A percentile compares a stretch with the other conserved stretches of the same genome.
Evolutionary conservation across 2,888 invertebrate genomes (phyloP).

Genomic region (Thymelicus sylvestris): DNA sequence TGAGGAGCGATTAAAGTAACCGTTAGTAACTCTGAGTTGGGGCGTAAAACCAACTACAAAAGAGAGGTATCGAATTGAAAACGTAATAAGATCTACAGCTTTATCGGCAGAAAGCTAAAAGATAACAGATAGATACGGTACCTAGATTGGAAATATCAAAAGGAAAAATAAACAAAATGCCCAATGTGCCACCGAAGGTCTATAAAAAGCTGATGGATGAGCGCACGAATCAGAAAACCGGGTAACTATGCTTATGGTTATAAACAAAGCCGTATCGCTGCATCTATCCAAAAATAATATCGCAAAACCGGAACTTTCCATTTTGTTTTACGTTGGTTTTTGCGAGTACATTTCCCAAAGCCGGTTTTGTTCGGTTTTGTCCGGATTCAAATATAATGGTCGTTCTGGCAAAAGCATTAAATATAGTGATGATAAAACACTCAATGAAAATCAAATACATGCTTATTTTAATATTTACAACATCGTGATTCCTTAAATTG

Average conservation of each 20-base stretch:
- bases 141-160: neutral
- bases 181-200: conserved; percentile 10
- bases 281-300: conserved; percentile 14
- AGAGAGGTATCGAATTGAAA: no score
- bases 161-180: conserved; percentile 24
- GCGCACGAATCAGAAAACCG: neutral
- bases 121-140: no score
- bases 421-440: conserved; percentile 1
- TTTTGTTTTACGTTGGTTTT: conserved; percentile 20
- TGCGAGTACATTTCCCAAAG: conserved; percentile 17
- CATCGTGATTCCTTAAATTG: no score
- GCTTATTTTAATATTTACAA: neutral
- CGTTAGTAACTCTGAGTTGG: no score
- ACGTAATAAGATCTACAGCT: no score
- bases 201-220: conserved; percentile 11
- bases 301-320: conserved; percentile 10
- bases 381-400: conserved; percentile 18
- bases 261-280: conserved; percentile 2
- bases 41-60: no score
- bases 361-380: conserved; percentile 18
- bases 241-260: neutral
- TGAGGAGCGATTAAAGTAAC: no score
- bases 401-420: neutral
- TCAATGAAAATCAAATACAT: neutral
- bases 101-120: no score